Evolutionary conservation across 2,797 vertebrate species (phyloP), one percentile per base, ranked within the genome.

Genomic region (Menidia menidia): DNA sequence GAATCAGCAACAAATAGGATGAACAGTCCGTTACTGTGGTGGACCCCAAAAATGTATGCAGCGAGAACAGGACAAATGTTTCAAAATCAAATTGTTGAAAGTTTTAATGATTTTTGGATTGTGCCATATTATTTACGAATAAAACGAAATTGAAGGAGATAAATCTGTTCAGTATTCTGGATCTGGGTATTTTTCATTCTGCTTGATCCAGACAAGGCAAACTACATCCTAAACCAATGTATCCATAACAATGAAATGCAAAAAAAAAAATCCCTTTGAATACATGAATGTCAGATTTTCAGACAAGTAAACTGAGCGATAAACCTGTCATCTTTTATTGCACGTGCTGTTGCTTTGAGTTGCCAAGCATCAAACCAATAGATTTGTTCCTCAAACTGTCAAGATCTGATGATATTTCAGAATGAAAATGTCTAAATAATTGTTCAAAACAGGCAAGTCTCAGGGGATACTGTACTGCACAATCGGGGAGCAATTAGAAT

Each of bases 401-500:
- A 16, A 30, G 33, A 0, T 33, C 39, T 67, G 56, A 32, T 18
- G 60, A 32, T 43, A 25, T 25, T 9, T 58, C 48, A 39, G 45
- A 35, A 43, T 60, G 33, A 32, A 51, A 68, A 58, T 2, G 42
- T 25, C 52, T 63, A 25, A 25, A 57, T 77, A 69, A 82, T 52
- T 66, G 47, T 15, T 41, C 35, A 50, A 51, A 76, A 69, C 42
- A 70, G 52, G 41, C 15, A 50, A 50, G 68, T 63, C 55, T 68
- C 64, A 15, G 70, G 30, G 53, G 31, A 68, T 33, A 45, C 54
- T 75, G 60, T 64, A 72, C 75, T 51, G n/a, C 71, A 55, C 51
- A 33, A 56, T 77, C 50, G 47, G 30, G 32, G 41, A 64, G 60
- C 66, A 64, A 86, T 77, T 80, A 74, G 55, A 80, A 76, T 80